phyloP scores from a whole-genome alignment of 2,888 invertebrate species.

The Coenonympha arcania region DNA sequence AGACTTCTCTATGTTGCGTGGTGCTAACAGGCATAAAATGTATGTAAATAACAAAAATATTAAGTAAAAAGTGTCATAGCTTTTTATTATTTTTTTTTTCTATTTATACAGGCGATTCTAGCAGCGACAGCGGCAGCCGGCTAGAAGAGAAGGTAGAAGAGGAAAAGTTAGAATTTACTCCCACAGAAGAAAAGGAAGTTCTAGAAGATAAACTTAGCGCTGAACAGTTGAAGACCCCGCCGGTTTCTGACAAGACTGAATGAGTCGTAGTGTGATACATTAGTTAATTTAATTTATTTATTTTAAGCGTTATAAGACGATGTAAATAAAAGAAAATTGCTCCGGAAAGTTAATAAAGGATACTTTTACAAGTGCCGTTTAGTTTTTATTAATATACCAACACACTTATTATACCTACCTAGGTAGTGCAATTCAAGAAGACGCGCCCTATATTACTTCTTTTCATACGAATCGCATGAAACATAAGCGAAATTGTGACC shows the following conservation, averaged over 20 bases:
- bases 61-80: too few relatives aligned
- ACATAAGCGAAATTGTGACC: too few relatives aligned
- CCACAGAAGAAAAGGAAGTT: conserved; percentile 6
- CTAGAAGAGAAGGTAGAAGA: conserved; percentile 29
- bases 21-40: too few relatives aligned
- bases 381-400: not conserved
- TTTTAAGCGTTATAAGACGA: conserved; percentile 21
- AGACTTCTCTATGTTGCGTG: too few relatives aligned
- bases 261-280: conserved; percentile 22
- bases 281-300: conserved; percentile 20
- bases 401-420: too few relatives aligned
- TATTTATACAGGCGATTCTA: conserved; percentile 51
- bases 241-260: conserved; percentile 32
- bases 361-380: conserved; percentile 4
- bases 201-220: conserved; percentile 16
- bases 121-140: conserved; percentile 44
- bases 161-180: conserved; percentile 8
- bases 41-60: too few relatives aligned
- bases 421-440: too few relatives aligned
- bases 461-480: too few relatives aligned
- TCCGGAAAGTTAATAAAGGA: conserved; percentile 15
- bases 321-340: conserved; percentile 18
- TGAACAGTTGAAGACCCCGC: conserved; percentile 30
- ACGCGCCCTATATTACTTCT: too few relatives aligned
- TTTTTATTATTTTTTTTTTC: not conserved